Evolutionary conservation across 2,888 invertebrate species (phyloP), one percentile per base, ranked within the genome.

Genomic region (Muschampia plurimacula): DNA sequence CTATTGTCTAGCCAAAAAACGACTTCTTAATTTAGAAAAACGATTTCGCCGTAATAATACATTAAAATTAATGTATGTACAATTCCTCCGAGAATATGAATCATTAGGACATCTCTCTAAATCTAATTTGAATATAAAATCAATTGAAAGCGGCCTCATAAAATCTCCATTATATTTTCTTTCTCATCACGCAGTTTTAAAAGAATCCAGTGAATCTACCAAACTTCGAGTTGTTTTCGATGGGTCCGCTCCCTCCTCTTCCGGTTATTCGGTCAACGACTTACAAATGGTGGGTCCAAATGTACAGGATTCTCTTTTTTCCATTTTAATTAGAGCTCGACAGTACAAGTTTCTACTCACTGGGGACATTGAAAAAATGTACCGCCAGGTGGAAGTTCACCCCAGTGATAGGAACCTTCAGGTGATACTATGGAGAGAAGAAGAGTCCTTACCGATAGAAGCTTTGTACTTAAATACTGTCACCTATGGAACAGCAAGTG

Each of bases 101-200:
- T 22, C 15, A 22, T 22, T 52, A 52, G 52, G 52, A 15, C 52
- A 32, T 59, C 28, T 59, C 15, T 59, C 59, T 32, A 32, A 28
- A 59, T 32, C 59, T 59, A 13, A 32, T 10, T 6, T 59, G 15
- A 52, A 15, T 15, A 2, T 52, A 52, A 52, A 52, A 52, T 4
- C n/a, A 0, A 52, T 15, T 10, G 52, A 55, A 8, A 15, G 9
- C 55, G 9, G 22, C 4, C 6, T 2, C 2, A 55, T 55, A 55
- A 10, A 15, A 5, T 4, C 46, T 10, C 59, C 13, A 32, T 32
- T 32, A 13, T 85, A 83, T 74, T 86, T 80, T 77, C 71, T 89
- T 28, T 84, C 83, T 46, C 88, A 89, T 77, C 87, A 86, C 69
- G 79, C 82, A 0, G 84, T 89, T 0, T 66, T 84, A 0, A 82